Evolutionary conservation across 2,888 invertebrate genomes (phyloP).

Genomic region (Panopea generosa): DNA sequence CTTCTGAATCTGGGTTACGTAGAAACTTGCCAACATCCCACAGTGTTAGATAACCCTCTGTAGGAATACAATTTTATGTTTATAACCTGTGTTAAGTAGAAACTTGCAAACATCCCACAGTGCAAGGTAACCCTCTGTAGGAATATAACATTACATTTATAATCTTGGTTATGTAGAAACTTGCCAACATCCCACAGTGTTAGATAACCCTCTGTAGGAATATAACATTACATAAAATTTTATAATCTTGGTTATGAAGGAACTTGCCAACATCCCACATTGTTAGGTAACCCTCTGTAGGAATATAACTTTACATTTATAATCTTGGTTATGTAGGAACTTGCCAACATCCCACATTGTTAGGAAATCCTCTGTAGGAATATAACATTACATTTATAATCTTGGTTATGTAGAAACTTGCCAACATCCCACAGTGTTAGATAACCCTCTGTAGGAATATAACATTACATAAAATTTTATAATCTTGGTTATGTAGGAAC

Average conservation of each 20-base stretch:
- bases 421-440: conserved; percentile 82
- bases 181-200: conserved; percentile 82
- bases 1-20: conserved; percentile 75
- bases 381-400: too few species aligned
- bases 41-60: conserved; percentile 83
- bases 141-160: too few species aligned
- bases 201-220: conserved; percentile 81
- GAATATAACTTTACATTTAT: too few species aligned
- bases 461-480: too few species aligned
- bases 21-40: conserved; percentile 83
- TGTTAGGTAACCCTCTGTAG: background rate
- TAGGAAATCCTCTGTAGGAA: conserved; percentile 81
- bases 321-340: conserved; percentile 77
- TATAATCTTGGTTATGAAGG: background rate
- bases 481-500: background rate
- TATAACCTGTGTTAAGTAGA: background rate
- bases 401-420: conserved; percentile 78
- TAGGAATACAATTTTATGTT: too few species aligned
- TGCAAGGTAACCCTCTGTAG: background rate
- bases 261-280: background rate
- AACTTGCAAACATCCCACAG: background rate
- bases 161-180: conserved; percentile 77
- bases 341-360: conserved; percentile 82
- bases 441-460: conserved; percentile 81
- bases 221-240: too few species aligned